Conservation (phyloP, 2,797 vertebrate species). For the Phoebastria nigripes region DNA sequence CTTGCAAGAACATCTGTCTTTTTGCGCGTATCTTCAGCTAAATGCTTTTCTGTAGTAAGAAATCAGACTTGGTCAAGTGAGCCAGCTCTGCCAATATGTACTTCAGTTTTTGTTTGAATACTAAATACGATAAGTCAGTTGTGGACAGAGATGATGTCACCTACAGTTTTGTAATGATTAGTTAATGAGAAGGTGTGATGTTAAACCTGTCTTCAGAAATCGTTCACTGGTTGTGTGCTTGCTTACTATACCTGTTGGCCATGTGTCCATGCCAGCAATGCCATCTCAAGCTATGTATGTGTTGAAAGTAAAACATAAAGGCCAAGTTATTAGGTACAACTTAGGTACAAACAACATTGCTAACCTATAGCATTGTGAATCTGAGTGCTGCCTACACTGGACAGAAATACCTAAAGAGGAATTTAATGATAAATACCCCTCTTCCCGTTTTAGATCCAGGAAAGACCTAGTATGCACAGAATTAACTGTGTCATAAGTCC, state of each 20-base stretch:
- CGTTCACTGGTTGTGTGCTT: not conserved
- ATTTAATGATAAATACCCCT: not conserved
- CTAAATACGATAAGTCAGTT: not conserved
- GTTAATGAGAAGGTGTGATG: not conserved
- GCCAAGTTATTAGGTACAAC: not conserved
- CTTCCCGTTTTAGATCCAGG: not conserved
- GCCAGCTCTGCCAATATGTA: not conserved
- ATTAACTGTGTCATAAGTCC: rapidly evolving
- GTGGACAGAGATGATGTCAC: not conserved
- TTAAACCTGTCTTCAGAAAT: not conserved
- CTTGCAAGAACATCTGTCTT: not conserved
- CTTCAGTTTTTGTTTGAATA: not conserved
- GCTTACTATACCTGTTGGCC: not conserved
- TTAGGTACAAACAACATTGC: not conserved
- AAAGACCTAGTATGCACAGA: not conserved
- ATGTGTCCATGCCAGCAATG: not conserved
- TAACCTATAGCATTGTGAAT: not conserved
- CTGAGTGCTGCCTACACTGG: not conserved
- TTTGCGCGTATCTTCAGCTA: not conserved
- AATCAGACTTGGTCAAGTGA: not conserved
- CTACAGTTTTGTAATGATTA: not conserved
- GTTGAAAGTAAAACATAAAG: not conserved
- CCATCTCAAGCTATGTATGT: not conserved
- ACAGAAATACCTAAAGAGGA: not conserved
- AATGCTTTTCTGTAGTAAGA: not conserved